Evolutionary conservation across 92 coral and sea anemone genomes (phyloP).

Genomic region (Epizoanthus illoricatus): DNA sequence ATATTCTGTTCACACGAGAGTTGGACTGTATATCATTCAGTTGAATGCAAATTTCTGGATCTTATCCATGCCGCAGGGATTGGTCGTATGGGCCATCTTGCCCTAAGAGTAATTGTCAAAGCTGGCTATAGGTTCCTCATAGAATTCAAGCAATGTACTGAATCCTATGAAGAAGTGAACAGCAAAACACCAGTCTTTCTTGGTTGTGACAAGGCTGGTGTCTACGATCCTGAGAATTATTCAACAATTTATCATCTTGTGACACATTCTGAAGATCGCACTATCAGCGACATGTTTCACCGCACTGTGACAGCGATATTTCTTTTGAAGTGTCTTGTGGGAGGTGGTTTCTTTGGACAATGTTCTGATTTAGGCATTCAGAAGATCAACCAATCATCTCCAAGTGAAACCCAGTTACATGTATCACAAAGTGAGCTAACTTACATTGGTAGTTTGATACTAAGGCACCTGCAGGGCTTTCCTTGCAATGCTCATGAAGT

Average conservation of each 20-base stretch:
- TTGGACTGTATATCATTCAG: conserved; percentile 77
- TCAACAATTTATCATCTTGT: conserved; percentile 80
- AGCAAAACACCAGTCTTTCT: conserved; percentile 7
- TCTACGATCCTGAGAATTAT: conserved; percentile 73
- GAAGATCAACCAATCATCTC: conserved; percentile 9
- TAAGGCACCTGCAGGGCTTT: conserved; percentile 86
- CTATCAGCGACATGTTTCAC: conserved; percentile 76
- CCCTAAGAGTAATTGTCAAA: conserved; percentile 80
- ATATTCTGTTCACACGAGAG: conserved; percentile 68
- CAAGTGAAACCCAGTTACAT: not conserved
- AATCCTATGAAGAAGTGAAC: conserved; percentile 13
- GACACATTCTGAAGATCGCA: conserved; percentile 77
- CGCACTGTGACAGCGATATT: conserved; percentile 85
- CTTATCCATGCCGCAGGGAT: conserved; percentile 76
- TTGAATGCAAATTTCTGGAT: conserved; percentile 76
- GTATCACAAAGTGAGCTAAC: conserved; percentile 33
- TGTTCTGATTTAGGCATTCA: not conserved
- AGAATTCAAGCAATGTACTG: conserved; percentile 39
- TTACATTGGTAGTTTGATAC: conserved; percentile 74
- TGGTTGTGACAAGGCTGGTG: conserved; percentile 56
- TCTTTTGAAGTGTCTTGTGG: conserved; percentile 69
- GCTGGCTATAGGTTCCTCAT: conserved; percentile 65
- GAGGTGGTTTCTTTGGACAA: conserved; percentile 57
- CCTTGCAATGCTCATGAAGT: conserved; percentile 99
- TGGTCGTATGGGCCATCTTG: conserved; percentile 82